Percentiles rank a stretch among this genome's conserved stretches.
These are phyloP conservation scores for Calidris pugnax DNA, from an alignment of 2,113 vertebrate species.

Conservation along the genomic window DNA sequence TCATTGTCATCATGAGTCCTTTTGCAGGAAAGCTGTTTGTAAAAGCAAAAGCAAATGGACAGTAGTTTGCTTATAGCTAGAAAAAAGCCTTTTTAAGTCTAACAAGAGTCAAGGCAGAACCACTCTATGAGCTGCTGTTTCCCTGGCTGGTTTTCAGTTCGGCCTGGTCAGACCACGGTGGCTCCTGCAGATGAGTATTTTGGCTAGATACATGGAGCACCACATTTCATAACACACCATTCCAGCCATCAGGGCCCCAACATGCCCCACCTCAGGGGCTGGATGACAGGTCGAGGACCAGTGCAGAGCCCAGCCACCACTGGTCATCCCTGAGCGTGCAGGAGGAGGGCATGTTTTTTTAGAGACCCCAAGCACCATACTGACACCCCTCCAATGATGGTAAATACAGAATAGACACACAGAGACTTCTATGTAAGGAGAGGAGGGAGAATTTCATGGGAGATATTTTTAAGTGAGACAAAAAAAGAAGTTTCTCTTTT, in stretches of 20 bases:
- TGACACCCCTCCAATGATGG: not conserved
- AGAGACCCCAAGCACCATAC: not conserved
- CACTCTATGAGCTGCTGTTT: not conserved
- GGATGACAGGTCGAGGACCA: not conserved
- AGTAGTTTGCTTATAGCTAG: not conserved
- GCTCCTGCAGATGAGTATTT: not conserved
- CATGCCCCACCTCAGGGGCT: accelerated
- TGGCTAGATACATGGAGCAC: not conserved
- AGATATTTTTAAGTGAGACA: not conserved
- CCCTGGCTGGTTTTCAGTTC: not conserved
- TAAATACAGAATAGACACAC: not conserved
- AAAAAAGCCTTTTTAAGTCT: not conserved
- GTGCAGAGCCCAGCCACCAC: accelerated
- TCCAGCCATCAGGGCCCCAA: not conserved
- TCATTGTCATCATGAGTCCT: not conserved
- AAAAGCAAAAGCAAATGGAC: not conserved
- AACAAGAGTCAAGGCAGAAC: not conserved
- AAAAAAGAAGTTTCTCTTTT: not conserved
- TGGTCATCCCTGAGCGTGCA: accelerated
- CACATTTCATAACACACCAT: not conserved
- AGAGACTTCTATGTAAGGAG: not conserved
- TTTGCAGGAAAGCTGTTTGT: not conserved
- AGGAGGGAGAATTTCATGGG: not conserved
- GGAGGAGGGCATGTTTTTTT: not conserved
- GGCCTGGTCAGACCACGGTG: not conserved